Base-by-base conservation (phyloP, 2,888 invertebrate species). In the Chymomyza amoena region DNA sequence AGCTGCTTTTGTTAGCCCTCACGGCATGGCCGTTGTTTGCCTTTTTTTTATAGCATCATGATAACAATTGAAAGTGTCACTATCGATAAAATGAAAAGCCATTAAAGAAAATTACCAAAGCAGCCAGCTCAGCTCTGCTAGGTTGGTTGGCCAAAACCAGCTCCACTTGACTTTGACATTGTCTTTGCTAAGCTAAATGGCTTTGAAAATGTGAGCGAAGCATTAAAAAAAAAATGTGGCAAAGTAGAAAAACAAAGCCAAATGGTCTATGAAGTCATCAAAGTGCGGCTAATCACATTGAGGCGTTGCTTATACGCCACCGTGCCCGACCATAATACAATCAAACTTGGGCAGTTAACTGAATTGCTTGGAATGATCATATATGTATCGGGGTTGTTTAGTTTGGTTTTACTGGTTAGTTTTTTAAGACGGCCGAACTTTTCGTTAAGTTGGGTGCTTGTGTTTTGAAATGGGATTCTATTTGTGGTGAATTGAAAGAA, bases 71-170 rank as follows among this genome's bases (percentile, higher is more conserved):
- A 82, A 81, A 84, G 86, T 86, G 86, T 82, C 84, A 84, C 84
- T 86, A 84, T 86, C 84, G 84, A 81, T 86, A 82, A 79, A 84
- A 84, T 78, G 84, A 81, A 86, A 85, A 85, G 82, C 87, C 87
- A 85, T 85, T 84, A 85, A 84, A 82, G 79, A 76, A 85, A 85
- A 85, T 86, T 85, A 86, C 87, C 79, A 62, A 39, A 60, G 36
- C 54, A 36, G 32, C 36, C 7, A 59, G 32, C 66, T 45, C 32
- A 60, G n/a, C 32, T 32, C 56, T 13, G 39, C 39, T 45, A 20
- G 50, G 4, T 57, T 59, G 25, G 16, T 15, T 64, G 36, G 16
- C 57, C 13, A 45, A 54, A 32, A 45, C 18, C 51, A 51, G 28
- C 32, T 32, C 77, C 79, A 79, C 75, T 83, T 79, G 84, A 80